Conservation (phyloP, 2,797 vertebrate genomes). For the Sebastes melanostomus region DNA sequence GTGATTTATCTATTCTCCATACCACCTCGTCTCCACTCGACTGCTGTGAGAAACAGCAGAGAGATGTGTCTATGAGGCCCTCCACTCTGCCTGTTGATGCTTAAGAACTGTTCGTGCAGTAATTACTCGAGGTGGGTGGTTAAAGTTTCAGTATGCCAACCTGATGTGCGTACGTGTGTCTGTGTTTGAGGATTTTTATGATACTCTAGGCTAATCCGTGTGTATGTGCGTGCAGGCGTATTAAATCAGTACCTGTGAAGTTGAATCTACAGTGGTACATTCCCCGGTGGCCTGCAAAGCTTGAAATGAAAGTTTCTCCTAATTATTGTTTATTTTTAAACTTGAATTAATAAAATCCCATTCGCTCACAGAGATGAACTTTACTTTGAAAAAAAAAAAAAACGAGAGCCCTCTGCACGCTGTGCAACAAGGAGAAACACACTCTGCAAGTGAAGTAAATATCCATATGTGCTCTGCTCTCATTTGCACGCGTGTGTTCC, state of each 20-base stretch:
- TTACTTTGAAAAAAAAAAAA: background rate
- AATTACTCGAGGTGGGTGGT: slow-evolving; percentile 22
- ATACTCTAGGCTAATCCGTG: background rate
- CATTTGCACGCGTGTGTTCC: slow-evolving; percentile 8
- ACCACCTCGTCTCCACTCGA: background rate
- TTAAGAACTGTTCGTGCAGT: slow-evolving; percentile 5
- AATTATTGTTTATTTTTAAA: slow-evolving; percentile 66
- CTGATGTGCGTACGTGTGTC: background rate
- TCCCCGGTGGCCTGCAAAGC: slow-evolving; percentile 16
- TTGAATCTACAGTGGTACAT: background rate
- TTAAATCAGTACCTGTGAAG: slow-evolving; percentile 21
- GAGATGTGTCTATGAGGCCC: background rate
- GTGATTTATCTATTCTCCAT: slow-evolving; percentile 8
- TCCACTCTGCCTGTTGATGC: slow-evolving; percentile 5
- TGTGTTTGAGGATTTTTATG: background rate
- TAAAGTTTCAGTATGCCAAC: slow-evolving; percentile 5
- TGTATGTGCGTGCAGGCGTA: background rate
- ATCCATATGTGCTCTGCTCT: slow-evolving; percentile 2
- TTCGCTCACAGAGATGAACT: background rate
- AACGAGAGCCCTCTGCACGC: background rate
- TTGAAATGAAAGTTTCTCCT: slow-evolving; percentile 7
- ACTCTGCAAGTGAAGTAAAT: slow-evolving; percentile 3
- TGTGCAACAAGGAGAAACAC: background rate
- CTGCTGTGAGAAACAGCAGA: background rate
- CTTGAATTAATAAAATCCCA: slow-evolving; percentile 26